Base-by-base conservation (phyloP, 1,140 invertebrate species). In the Zophobas morio region DNA sequence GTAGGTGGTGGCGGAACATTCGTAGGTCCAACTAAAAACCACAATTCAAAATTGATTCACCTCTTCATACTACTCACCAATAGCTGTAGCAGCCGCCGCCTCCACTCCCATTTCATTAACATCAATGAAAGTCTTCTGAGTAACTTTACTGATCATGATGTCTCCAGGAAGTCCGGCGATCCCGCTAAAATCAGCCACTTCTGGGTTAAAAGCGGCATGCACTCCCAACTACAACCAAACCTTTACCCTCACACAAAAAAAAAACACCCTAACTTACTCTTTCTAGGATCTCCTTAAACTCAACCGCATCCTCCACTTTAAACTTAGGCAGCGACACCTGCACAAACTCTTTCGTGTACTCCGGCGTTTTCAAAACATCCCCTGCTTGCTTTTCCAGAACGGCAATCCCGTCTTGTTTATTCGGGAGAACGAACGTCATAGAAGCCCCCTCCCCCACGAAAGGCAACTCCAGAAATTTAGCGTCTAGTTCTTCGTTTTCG, bases 61-160 rank as follows among this genome's bases (percentile, higher is more conserved):
- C 20, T 20, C 20, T 20, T 46, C 42, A 46, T 46, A 4, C 8
- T 57, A 84, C 82, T 84, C 82, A 53, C 49, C 5, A 53, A 53
- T 32, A 53, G 20, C 5, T 2, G 93, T 94, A 34, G 91, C 93
- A 4, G 93, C 94, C 2, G 93, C 92, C 32, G 94, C 94, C 86
- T 93, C 93, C 20, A 90, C 91, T 4, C 94, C 94, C 80, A 92
- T 89, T 86, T 95, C 94, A 81, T 94, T 92, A 0, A 95, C 91
- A 84, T 92, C 89, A 34, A 95, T 90, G 77, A 89, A 93, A 6
- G 92, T 91, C 82, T 95, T 94, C 82, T 95, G 94, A 2, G 92
- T 84, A n/a, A 91, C 91, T 56, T 90, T 88, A 42, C 87, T 88
- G 6, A 92, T 89, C 75, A 83, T 84, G 2, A 93, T 63, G 8